Conservation (phyloP, 1,140 invertebrate genomes). For the Copidosoma floridanum region DNA sequence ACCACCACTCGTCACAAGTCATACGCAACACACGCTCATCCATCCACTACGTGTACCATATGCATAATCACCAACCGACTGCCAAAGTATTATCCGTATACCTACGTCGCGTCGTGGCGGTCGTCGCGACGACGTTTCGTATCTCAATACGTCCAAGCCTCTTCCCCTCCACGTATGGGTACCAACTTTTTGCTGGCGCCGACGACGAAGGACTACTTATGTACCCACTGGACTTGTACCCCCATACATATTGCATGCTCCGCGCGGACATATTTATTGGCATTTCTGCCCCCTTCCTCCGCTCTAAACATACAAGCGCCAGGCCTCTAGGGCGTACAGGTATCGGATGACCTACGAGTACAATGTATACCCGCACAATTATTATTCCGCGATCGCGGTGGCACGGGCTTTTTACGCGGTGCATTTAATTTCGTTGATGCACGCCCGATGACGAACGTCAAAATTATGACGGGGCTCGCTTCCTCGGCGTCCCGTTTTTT, state of each 20-base stretch:
- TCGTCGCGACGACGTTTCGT: slow-evolving; percentile 36
- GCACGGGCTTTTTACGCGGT: slow-evolving; percentile 25
- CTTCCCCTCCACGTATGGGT: too few relatives aligned
- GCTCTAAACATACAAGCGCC: slow-evolving; percentile 30
- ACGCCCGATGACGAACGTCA: slow-evolving; percentile 38
- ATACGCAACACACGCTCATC: too few relatives aligned
- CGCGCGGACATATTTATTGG: slow-evolving; percentile 52
- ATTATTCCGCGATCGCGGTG: slow-evolving; percentile 41
- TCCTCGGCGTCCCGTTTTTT: slow-evolving; percentile 12
- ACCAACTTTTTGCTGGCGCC: slow-evolving; percentile 38
- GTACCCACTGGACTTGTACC: slow-evolving; percentile 38
- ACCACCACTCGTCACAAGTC: too few relatives aligned
- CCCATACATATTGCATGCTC: slow-evolving; percentile 53
- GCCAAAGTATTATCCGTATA: too few relatives aligned
- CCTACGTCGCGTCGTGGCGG: too few relatives aligned
- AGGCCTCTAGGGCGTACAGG: neutral
- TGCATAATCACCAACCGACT: too few relatives aligned
- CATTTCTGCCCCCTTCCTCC: too few relatives aligned
- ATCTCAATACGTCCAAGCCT: slow-evolving; percentile 41
- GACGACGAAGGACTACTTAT: slow-evolving; percentile 32
- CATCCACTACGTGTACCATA: too few relatives aligned
- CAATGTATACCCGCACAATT: slow-evolving; percentile 30
- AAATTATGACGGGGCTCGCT: slow-evolving; percentile 38
- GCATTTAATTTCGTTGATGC: too few relatives aligned
- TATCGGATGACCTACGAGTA: too few relatives aligned